Conservation (phyloP, 2,888 invertebrate species). For the Frankliniella fusca region DNA sequence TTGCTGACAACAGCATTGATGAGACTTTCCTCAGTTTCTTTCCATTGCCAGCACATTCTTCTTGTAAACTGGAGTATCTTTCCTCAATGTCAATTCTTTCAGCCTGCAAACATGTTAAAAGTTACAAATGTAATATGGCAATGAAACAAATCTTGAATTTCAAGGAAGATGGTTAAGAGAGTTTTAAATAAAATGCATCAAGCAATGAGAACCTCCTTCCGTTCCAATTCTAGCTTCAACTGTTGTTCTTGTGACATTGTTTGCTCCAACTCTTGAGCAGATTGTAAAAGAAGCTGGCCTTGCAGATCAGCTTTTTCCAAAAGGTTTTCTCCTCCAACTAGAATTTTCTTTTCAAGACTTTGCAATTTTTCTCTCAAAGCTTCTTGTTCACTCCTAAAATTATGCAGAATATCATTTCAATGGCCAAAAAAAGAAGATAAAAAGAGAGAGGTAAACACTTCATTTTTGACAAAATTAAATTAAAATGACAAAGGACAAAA, state of each 20-base stretch:
- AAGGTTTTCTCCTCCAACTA: constrained; percentile 96
- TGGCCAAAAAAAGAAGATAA: no score
- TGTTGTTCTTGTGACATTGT: constrained; percentile 74
- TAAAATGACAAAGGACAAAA: constrained; percentile 30
- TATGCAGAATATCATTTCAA: no score
- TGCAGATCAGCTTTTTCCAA: constrained; percentile 95
- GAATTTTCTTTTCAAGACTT: constrained; percentile 88
- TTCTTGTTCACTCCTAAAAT: constrained; percentile 39
- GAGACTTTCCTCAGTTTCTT: constrained; percentile 88
- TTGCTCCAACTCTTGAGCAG: constrained; percentile 74
- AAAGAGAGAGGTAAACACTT: constrained; percentile 28
- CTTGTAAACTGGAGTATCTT: constrained; percentile 89
- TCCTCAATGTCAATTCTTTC: constrained; percentile 92
- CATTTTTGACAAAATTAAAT: neutral
- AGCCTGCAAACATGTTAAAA: constrained; percentile 52
- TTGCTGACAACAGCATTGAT: constrained; percentile 78
- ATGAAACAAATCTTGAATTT: constrained; percentile 18
- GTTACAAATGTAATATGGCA: neutral
- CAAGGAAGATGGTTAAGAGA: neutral
- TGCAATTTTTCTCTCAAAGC: constrained; percentile 65
- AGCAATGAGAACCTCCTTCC: constrained; percentile 64
- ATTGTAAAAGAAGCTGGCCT: constrained; percentile 80
- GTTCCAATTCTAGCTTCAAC: constrained; percentile 73
- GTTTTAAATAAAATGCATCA: constrained; percentile 32
- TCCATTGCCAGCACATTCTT: constrained; percentile 88